These are phyloP conservation scores for Palythoa heliodiscus DNA, from an alignment of 92 coral and sea anemone genomes.

Conservation along the genomic window DNA sequence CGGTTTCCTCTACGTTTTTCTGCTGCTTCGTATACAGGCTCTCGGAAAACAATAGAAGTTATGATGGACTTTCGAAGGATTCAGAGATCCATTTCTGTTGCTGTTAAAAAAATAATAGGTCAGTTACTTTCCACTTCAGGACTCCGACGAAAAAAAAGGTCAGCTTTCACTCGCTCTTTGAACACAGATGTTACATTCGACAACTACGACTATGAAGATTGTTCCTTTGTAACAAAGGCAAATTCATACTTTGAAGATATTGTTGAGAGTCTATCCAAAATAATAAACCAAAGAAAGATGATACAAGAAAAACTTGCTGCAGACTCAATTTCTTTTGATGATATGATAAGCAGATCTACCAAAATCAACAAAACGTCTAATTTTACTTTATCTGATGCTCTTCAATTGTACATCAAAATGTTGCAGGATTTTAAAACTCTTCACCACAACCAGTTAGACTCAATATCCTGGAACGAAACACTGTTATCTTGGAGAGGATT, in stretches of 20 bases:
- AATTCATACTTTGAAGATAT: constrained; percentile 35
- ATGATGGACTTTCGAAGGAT: constrained; percentile 53
- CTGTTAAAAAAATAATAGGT: constrained; percentile 44
- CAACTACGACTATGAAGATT: constrained; percentile 3
- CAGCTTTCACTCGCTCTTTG: neutral
- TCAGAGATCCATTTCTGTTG: constrained; percentile 43
- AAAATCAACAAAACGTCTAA: neutral
- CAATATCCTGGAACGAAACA: constrained; percentile 23
- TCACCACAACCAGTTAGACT: neutral
- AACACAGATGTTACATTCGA: neutral
- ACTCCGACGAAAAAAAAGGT: neutral
- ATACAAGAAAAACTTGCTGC: constrained; percentile 3
- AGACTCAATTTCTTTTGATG: constrained; percentile 22
- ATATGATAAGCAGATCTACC: neutral
- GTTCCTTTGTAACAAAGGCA: constrained; percentile 41
- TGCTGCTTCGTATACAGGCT: constrained; percentile 35
- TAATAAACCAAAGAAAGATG: neutral
- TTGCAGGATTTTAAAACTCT: neutral
- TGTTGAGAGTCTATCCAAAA: constrained; percentile 17
- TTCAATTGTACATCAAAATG: neutral
- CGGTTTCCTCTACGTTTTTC: constrained; percentile 49
- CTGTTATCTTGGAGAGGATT: constrained; percentile 25
- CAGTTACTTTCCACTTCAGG: neutral
- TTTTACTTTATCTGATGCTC: neutral
- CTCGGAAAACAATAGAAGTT: constrained; percentile 38